Conservation (phyloP, 2,113 vertebrate species). For the Microtus pennsylvanicus region DNA sequence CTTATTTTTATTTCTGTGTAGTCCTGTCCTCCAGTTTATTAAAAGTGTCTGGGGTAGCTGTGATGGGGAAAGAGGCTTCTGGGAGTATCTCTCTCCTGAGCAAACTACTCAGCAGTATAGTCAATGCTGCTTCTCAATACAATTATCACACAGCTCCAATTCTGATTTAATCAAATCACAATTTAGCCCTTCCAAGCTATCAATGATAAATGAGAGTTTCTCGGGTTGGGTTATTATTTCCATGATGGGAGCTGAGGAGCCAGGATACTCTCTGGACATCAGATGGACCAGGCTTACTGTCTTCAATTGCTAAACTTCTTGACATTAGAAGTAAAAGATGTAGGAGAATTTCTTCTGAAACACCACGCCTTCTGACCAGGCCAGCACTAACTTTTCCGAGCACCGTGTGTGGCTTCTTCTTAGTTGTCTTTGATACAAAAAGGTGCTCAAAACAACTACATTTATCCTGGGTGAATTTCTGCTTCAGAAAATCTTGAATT, state of each 20-base stretch:
- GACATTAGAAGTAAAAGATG: constrained; percentile 64
- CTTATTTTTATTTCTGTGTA: rapidly evolving
- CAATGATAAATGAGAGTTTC: constrained; percentile 65
- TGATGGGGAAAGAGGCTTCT: background rate
- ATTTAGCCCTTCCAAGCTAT: constrained; percentile 34
- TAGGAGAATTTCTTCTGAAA: constrained; percentile 47
- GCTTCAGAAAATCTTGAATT: rapidly evolving
- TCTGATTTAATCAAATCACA: rapidly evolving
- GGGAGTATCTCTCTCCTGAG: constrained; percentile 39
- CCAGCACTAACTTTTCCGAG: constrained; percentile 63
- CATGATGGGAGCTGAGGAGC: rapidly evolving
- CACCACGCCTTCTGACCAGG: constrained; percentile 60
- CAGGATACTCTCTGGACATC: background rate
- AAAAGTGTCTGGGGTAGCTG: background rate
- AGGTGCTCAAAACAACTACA: rapidly evolving
- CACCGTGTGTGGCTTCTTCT: background rate
- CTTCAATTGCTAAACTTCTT: background rate
- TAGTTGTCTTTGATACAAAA: rapidly evolving
- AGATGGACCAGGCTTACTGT: constrained; percentile 23
- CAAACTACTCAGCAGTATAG: background rate
- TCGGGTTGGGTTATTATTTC: constrained; percentile 44
- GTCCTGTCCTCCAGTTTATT: rapidly evolving
- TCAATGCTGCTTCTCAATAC: background rate
- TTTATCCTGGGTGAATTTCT: background rate
- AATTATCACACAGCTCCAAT: background rate